Evolutionary conservation across 1,140 invertebrate species (phyloP).

Genomic region (Scaptomyza pallida): DNA sequence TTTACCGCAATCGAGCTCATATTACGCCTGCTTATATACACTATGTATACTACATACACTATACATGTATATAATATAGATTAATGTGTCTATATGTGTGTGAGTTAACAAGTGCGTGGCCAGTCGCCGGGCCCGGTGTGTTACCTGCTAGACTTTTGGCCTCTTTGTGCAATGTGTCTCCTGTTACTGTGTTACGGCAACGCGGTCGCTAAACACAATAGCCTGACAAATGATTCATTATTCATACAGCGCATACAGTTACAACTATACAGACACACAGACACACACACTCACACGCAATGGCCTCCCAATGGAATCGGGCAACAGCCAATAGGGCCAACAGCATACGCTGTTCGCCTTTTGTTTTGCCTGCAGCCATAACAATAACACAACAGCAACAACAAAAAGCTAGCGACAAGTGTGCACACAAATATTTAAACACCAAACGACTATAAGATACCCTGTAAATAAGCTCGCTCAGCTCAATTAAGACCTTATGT

Average conservation of each 20-base stretch:
- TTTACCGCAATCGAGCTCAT: conserved; percentile 73
- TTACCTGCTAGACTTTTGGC: conserved; percentile 54
- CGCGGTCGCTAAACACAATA: conserved; percentile 47
- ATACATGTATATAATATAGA: conserved; percentile 5
- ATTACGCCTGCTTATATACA: conserved; percentile 38
- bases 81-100: conserved; percentile 6
- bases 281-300: conserved; percentile 34
- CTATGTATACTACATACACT: neutral
- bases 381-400: conserved; percentile 49
- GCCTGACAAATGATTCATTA: conserved; percentile 77
- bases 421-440: conserved; percentile 28
- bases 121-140: conserved; percentile 1
- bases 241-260: conserved; percentile 57
- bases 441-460: conserved; percentile 27
- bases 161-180: conserved; percentile 60
- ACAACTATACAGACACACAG: conserved; percentile 14
- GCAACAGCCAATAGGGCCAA: conserved; percentile 12
- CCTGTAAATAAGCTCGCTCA: neutral
- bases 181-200: conserved; percentile 38
- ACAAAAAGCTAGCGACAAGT: conserved; percentile 24
- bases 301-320: conserved; percentile 63
- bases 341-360: conserved; percentile 41
- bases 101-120: conserved; percentile 52
- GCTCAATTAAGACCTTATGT: too few relatives aligned
- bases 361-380: conserved; percentile 50